Percentiles rank a stretch among this genome's conserved stretches.
phyloP scores from a whole-genome alignment of 92 coral and sea anemone genomes.

The Diadumene lineata region DNA sequence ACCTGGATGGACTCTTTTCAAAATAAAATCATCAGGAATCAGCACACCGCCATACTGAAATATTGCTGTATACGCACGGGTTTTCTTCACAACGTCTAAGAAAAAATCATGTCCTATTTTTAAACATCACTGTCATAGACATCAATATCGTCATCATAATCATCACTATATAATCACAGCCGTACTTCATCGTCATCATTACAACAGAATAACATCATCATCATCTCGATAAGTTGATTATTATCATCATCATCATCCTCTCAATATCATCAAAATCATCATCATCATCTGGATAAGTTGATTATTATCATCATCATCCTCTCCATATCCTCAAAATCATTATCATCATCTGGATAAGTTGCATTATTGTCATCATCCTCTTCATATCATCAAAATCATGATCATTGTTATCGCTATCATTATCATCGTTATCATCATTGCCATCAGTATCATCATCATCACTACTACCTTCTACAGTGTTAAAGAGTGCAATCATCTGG shows the following conservation, averaged over 20 bases:
- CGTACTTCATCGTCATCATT: neutral
- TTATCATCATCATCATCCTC: neutral
- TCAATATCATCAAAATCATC: neutral
- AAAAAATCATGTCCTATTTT: neutral
- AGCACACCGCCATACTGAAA: conserved; percentile 79
- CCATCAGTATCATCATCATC: neutral
- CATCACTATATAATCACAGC: neutral
- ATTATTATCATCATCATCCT: neutral
- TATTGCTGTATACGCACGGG: conserved; percentile 71
- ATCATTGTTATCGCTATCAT: neutral
- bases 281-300: too few relatives aligned
- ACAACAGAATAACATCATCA: neutral
- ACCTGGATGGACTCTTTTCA: conserved; percentile 68
- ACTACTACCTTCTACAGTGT: neutral
- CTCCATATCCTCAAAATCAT: too few relatives aligned
- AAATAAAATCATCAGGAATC: conserved; percentile 70
- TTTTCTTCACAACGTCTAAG: conserved; percentile 67
- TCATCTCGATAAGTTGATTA: too few relatives aligned
- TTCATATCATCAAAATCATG: neutral
- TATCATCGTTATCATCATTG: neutral
- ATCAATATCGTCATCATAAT: neutral
- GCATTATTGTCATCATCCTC: neutral
- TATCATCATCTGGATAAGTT: neutral
- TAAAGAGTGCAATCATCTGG: too few relatives aligned
- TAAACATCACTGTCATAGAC: neutral